Evolutionary conservation across 2,888 invertebrate species (phyloP).

Genomic region (Catocala nupta): DNA sequence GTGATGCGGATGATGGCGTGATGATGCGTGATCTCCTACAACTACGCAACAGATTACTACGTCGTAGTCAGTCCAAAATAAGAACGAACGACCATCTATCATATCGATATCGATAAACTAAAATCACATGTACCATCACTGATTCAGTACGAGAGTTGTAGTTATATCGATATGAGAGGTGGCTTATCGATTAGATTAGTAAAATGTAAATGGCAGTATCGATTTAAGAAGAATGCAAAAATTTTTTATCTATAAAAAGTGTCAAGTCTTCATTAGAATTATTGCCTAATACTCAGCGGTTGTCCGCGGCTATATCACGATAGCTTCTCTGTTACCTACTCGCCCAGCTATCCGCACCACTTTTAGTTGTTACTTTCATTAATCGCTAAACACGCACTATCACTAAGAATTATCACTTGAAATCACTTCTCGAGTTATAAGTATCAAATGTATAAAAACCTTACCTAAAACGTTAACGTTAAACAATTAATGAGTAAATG

Average conservation of each 20-base stretch:
- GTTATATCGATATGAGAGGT: slow-evolving; percentile 12
- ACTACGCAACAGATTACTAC: slow-evolving; percentile 75
- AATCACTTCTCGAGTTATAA: slow-evolving; percentile 86
- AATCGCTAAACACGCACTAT: slow-evolving; percentile 78
- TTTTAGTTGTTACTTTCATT: slow-evolving; percentile 57
- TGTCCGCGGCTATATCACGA: slow-evolving; percentile 66
- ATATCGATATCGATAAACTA: slow-evolving; percentile 21
- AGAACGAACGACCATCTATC: slow-evolving; percentile 39
- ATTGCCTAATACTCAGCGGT: slow-evolving; percentile 74
- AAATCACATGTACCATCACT: slow-evolving; percentile 3
- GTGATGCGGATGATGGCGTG: slow-evolving; percentile 84
- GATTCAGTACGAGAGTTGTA: neutral
- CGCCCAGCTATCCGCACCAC: slow-evolving; percentile 83
- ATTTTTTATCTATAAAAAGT: slow-evolving; percentile 79
- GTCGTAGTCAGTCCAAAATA: slow-evolving; percentile 71
- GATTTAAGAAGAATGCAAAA: slow-evolving; percentile 76
- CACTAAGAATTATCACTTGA: slow-evolving; percentile 83
- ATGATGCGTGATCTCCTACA: slow-evolving; percentile 65
- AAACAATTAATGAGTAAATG: slow-evolving; percentile 81
- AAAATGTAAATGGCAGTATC: slow-evolving; percentile 82
- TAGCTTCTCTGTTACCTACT: slow-evolving; percentile 53
- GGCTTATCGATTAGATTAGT: slow-evolving; percentile 62
- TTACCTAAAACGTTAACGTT: slow-evolving; percentile 78
- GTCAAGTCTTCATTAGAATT: slow-evolving; percentile 83
- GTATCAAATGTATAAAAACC: slow-evolving; percentile 87